Evolutionary conservation across 2,888 invertebrate species (phyloP).

Genomic region (Atethmia centrago): DNA sequence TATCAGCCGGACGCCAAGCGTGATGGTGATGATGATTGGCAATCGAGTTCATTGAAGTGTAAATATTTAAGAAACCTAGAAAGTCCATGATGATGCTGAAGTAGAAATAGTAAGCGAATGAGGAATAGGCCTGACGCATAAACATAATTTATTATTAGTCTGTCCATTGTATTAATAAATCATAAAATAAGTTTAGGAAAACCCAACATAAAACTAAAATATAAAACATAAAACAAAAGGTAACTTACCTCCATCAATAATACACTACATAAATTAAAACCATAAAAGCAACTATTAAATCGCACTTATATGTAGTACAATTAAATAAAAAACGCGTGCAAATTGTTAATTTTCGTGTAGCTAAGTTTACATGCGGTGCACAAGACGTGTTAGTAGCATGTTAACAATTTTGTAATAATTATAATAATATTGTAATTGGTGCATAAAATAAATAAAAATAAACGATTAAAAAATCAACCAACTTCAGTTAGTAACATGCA

Average conservation of each 20-base stretch:
- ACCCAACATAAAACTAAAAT: neutral
- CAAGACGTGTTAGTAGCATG: constrained; percentile 14
- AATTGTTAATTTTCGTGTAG: neutral
- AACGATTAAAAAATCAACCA: neutral
- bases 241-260: constrained; percentile 41
- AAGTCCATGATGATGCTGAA: neutral
- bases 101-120: neutral
- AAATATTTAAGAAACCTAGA: neutral
- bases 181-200: neutral
- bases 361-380: neutral
- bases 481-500: neutral
- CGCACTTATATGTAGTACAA: neutral
- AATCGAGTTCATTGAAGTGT: neutral
- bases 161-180: neutral
- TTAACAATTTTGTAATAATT: neutral
- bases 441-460: neutral
- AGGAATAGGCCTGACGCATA: neutral
- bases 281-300: constrained; percentile 27
- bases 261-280: constrained; percentile 16
- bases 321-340: constrained; percentile 13
- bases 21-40: neutral
- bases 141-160: neutral
- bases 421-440: neutral
- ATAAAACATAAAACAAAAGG: neutral
- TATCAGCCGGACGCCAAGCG: neutral